Conservation (phyloP, 1,140 invertebrate species). For the Pseudomyrmex sp. region DNA sequence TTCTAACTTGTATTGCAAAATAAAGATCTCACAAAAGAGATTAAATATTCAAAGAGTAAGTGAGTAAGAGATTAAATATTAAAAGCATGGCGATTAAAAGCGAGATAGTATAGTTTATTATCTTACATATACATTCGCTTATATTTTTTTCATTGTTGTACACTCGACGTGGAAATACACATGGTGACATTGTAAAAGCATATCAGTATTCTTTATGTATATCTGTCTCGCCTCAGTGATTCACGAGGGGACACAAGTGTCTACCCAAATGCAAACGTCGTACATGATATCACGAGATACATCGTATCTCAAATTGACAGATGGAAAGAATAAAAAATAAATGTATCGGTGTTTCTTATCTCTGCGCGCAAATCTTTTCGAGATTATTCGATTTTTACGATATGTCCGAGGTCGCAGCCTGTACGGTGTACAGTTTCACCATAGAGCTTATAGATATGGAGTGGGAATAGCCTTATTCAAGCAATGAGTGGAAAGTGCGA, state of each 20-base stretch:
- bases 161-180: too few relatives aligned
- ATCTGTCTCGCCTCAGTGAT: too few relatives aligned
- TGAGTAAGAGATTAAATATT: too few relatives aligned
- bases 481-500: too few relatives aligned
- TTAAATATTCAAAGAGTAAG: too few relatives aligned
- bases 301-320: background rate
- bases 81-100: too few relatives aligned
- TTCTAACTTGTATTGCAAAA: too few relatives aligned
- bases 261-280: background rate
- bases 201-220: background rate
- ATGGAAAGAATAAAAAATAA: background rate
- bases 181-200: background rate
- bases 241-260: background rate
- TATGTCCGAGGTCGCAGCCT: background rate
- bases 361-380: background rate
- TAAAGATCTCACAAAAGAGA: too few relatives aligned
- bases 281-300: background rate
- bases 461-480: too few relatives aligned
- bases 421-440: background rate
- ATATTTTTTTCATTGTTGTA: background rate
- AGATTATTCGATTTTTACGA: slow-evolving; percentile 40
- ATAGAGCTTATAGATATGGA: too few relatives aligned
- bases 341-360: slow-evolving; percentile 7
- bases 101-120: too few relatives aligned
- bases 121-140: background rate